Base-by-base conservation (phyloP, 2,888 invertebrate species). In the Ceriagrion tenellum region DNA sequence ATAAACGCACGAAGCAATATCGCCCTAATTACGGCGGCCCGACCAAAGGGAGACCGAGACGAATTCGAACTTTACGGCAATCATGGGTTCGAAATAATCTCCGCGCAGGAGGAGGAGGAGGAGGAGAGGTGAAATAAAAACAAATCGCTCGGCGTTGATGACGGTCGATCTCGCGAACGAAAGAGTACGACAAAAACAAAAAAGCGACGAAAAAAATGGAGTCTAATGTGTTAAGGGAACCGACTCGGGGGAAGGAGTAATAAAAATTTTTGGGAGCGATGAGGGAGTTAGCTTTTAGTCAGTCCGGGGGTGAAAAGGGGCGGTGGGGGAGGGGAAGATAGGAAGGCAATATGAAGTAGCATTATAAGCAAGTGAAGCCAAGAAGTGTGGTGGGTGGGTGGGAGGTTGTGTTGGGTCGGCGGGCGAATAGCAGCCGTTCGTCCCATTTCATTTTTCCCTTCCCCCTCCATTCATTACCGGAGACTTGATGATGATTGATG, bases 261-360 rank as follows among this genome's bases (percentile, higher is more conserved):
- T 35, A 59, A 69, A 59, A 90, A n/a, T 90, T 26, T 90, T 16
- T 18, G 89, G 63, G 59, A n/a, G 26, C 23, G 90, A 90, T 55
- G 69, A 56, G 47, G 35, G 89, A n/a, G 81, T 88, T 93, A 95
- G 95, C 55, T 35, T 95, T 95, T 69, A 95, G 95, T 30, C n/a
- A 8, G 89, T 56, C 56, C 30, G 59, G 74, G 12, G 18, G 69
- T 56, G 59, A 74, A 47, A 93, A 93, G 20, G 95, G 93, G 91
- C 93, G 90, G 26, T 74, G 95, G 47, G 93, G 95, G 20, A 95
- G 93, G 89, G 95, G 95, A 20, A 74, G 95, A 95, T 95, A 95
- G 95, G 95, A 90, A 95, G 95, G 95, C 95, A 95, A 95, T 95
- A 95, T 69, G 93, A 93, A 93, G 93, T 74, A 93, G 93, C 93